Percentiles rank a stretch among this genome's conserved stretches.
Evolutionary conservation across 2,888 invertebrate genomes (phyloP).

Genomic region (Dryobotodes eremita): DNA sequence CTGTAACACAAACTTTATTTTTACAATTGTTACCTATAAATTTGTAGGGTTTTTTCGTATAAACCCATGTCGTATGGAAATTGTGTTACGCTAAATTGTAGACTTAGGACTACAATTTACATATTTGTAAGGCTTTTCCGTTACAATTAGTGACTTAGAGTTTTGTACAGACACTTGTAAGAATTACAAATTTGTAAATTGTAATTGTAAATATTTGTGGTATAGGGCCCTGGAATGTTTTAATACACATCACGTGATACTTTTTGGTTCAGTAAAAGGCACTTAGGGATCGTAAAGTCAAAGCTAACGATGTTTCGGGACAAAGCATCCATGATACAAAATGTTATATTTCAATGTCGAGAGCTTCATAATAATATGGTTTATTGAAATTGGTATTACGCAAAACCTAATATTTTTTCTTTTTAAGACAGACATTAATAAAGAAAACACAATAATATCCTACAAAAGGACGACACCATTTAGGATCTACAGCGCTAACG

Average conservation of each 20-base stretch:
- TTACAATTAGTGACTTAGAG: too few relatives aligned
- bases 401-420: not conserved
- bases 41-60: too few relatives aligned
- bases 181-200: too few relatives aligned
- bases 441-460: not conserved
- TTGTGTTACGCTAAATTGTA: too few relatives aligned
- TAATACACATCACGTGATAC: not conserved
- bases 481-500: not conserved
- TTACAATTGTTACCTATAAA: too few relatives aligned
- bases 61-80: too few relatives aligned
- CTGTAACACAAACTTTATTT: too few relatives aligned
- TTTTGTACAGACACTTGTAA: too few relatives aligned
- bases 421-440: not conserved
- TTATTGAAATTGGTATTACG: not conserved
- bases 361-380: not conserved
- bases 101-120: too few relatives aligned
- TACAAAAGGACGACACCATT: not conserved
- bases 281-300: not conserved
- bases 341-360: not conserved
- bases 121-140: too few relatives aligned
- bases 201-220: too few relatives aligned
- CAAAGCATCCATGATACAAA: not conserved
- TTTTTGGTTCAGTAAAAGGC: constrained; percentile 12
- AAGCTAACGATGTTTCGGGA: not conserved
- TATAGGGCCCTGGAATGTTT: not conserved